These are phyloP conservation scores for Bembecia ichneumoniformis DNA, from an alignment of 2,888 invertebrate species.

Conservation along the genomic window DNA sequence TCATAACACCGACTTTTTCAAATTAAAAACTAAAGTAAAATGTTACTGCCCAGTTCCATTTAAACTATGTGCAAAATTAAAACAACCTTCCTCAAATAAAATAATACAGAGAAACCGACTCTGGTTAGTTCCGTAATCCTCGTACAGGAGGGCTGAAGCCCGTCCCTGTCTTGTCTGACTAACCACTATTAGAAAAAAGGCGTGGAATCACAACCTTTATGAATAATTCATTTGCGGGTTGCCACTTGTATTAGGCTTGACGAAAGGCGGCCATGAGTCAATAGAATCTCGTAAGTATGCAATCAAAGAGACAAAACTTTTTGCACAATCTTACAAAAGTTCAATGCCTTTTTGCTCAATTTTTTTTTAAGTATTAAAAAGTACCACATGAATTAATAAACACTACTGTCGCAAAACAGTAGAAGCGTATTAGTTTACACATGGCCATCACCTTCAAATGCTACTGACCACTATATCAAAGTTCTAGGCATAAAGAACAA, in stretches of 20 bases:
- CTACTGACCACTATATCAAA: no score
- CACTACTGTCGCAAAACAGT: no score
- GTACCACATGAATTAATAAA: no score
- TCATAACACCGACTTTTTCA: no score
- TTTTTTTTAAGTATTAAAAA: no score
- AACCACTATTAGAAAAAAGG: slow-evolving; percentile 38
- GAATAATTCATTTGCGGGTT: slow-evolving; percentile 40
- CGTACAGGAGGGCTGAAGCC: slow-evolving; percentile 20
- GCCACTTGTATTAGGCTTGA: slow-evolving; percentile 31
- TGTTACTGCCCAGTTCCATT: no score
- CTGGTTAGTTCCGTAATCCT: slow-evolving; percentile 16
- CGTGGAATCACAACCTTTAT: slow-evolving; percentile 24
- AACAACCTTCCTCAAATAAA: no score
- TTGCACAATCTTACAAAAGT: background rate
- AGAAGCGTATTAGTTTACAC: no score
- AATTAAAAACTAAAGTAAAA: no score
- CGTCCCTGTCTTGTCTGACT: slow-evolving; percentile 29
- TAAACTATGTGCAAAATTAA: background rate
- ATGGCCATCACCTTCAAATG: no score
- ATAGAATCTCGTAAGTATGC: slow-evolving; percentile 32
- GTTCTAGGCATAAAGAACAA: no score
- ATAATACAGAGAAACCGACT: background rate
- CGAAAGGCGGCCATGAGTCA: slow-evolving; percentile 36
- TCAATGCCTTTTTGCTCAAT: no score
- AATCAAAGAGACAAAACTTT: slow-evolving; percentile 16